Evolutionary conservation across 2,888 invertebrate species (phyloP).

Genomic region (Entomobrya multifasciata): DNA sequence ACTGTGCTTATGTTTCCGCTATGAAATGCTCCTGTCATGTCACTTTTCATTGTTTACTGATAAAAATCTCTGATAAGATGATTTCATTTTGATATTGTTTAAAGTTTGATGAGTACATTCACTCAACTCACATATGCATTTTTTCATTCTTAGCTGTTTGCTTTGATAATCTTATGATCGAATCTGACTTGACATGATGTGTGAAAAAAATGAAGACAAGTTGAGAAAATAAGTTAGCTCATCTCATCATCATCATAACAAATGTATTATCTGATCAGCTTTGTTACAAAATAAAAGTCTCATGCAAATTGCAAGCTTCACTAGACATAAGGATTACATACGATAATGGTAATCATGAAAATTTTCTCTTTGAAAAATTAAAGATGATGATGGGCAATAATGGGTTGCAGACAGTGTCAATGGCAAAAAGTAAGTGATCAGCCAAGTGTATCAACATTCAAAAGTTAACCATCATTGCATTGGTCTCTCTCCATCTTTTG

Average conservation of each 20-base stretch:
- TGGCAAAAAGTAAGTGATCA: conserved; percentile 53
- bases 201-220: conserved; percentile 23
- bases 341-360: not conserved
- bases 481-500: not conserved
- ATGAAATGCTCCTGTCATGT: not conserved
- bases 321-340: conserved; percentile 11
- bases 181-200: conserved; percentile 1
- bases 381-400: not conserved
- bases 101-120: not conserved
- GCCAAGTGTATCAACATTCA: conserved; percentile 42
- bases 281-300: no score
- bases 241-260: not conserved
- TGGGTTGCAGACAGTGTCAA: conserved; percentile 57
- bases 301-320: not conserved
- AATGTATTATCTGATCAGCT: not conserved
- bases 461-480: conserved; percentile 28
- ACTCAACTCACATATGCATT: not conserved
- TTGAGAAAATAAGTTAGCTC: not conserved
- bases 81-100: not conserved
- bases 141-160: not conserved
- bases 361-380: not conserved
- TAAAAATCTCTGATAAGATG: not conserved
- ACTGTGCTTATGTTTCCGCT: not conserved
- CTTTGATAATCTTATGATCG: not conserved
- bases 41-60: conserved; percentile 24